Evolutionary conservation across 2,888 invertebrate genomes (phyloP), one percentile per base, ranked within the genome.

Genomic region (Lepidocyrtoides sp.): DNA sequence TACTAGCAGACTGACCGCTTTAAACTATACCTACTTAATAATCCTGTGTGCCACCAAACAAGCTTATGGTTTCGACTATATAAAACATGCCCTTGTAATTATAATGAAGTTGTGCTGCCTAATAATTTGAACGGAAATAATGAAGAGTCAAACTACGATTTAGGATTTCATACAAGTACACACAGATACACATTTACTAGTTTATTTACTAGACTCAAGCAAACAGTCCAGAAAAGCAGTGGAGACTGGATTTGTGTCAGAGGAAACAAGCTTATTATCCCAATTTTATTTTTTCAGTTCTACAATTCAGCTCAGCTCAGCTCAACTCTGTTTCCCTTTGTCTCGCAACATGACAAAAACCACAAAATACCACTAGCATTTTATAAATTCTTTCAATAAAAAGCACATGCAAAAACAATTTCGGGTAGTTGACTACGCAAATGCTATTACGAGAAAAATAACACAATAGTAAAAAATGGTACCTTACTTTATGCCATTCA

Each of bases 231-330:
- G 23, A n/a, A n/a, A 20, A 51, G 29, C 8, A 54, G 32, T 69
- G 54, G 54, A 72, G 54, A 57, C 29, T 75, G 75, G n/a, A 26
- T 23, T 51, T 51, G 66, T 48, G 36, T 12, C 20, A 4, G 4
- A 1, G 41, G 12, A 72, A 54, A 29, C 54, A 54, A 41, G 66
- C 83, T 84, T 84, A 84, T 84, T 84, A 72, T 84, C 69, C 44
- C 23, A 72, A 4, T 84, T 84, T 72, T 84, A 54, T 60, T 69
- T 72, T 51, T 84, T 54, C 23, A 23, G 44, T 20, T 72, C 2
- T 72, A 17, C 41, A 72, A 44, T 72, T 12, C 44, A 44, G 32
- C 14, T 29, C n/a, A 63, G 41, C 44, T 44, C 82, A n/a, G n/a
- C n/a, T n/a, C n/a, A n/a, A n/a, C n/a, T n/a, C n/a, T n/a, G n/a